Base-by-base conservation (phyloP, 2,888 invertebrate genomes). In the Andrena flavipes region DNA sequence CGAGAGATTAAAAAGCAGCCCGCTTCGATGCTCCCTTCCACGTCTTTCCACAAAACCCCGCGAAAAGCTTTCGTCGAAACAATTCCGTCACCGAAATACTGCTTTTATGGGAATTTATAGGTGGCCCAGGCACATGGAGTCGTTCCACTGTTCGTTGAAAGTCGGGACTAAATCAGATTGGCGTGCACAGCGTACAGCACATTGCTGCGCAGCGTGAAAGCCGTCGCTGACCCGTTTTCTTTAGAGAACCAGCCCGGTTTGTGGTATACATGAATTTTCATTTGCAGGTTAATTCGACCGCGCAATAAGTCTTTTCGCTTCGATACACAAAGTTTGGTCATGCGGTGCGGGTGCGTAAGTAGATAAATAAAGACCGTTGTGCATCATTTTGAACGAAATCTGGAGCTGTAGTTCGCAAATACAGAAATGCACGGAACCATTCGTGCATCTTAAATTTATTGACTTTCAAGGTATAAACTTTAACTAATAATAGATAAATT, bases 131-230 rank as follows among this genome's bases (percentile, higher is more conserved):
- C 10, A 7, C 16, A 30, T 48, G 13, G 10, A 56, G 69, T 76
- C 69, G 69, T 68, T 79, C 49, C 56, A 29, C 63, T 60, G 76
- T 76, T 76, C 68, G 69, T 79, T 75, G 42, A 76, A 79, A 79
- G 79, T 49, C 56, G 76, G 29, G 49, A 35, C 69, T 64, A 76
- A 79, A 76, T 79, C 76, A 70, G 79, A 76, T 76, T 63, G 73
- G 62, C 73, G 29, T 48, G 74, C 56, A 23, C 48, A 8, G 72
- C 23, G 42, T n/a, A 10, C 49, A 35, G 49, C 26, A 49, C 30
- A 59, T 35, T 59, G 33, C 71, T 71, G 7, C 23, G 26, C 64
- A 59, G 59, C 35, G 51, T 35, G 62, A 78, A 67, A 73, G 67
- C 67, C 13, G n/a, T 29, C 8, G 33, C 49, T 62, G 72, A 72